A percentile compares a stretch with the other conserved stretches of the same genome.
phyloP scores from a whole-genome alignment of 2,888 invertebrate species.

The Margaritifera margaritifera region DNA sequence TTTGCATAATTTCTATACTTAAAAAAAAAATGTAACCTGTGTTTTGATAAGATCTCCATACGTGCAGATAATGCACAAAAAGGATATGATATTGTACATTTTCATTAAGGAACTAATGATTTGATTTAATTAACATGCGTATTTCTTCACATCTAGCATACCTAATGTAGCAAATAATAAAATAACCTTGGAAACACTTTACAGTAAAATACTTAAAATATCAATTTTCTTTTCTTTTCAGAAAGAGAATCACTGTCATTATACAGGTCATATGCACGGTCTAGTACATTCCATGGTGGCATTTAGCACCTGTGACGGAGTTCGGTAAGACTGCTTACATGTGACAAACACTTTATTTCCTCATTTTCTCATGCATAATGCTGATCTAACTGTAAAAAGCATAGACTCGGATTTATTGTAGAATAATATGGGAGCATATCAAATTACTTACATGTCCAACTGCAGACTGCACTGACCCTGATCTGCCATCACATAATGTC shows the following conservation, averaged over 20 bases:
- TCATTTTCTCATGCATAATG: not conserved
- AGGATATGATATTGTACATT: not conserved
- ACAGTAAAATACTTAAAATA: not conserved
- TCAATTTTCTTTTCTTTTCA: conserved; percentile 27
- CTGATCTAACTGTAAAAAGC: too few species aligned
- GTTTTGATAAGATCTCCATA: too few species aligned
- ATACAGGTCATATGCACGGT: conserved; percentile 80
- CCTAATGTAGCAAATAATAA: too few species aligned
- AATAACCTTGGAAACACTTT: too few species aligned
- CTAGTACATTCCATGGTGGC: conserved; percentile 81
- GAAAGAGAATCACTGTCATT: conserved; percentile 77
- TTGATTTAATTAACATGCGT: too few species aligned
- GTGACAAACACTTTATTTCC: not conserved
- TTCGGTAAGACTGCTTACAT: conserved; percentile 78
- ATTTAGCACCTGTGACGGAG: conserved; percentile 84
- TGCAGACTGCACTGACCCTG: not conserved
- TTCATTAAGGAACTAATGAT: not conserved
- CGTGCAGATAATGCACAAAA: too few species aligned
- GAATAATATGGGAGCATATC: not conserved
- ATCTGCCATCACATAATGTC: not conserved
- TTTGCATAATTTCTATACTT: too few species aligned
- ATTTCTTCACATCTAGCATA: too few species aligned
- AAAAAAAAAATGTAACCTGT: too few species aligned
- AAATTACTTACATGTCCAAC: not conserved
- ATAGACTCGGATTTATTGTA: not conserved